Percentiles rank a stretch among this genome's conserved stretches.
Conservation (phyloP, 2,797 vertebrate species). For the Nasua narica region DNA sequence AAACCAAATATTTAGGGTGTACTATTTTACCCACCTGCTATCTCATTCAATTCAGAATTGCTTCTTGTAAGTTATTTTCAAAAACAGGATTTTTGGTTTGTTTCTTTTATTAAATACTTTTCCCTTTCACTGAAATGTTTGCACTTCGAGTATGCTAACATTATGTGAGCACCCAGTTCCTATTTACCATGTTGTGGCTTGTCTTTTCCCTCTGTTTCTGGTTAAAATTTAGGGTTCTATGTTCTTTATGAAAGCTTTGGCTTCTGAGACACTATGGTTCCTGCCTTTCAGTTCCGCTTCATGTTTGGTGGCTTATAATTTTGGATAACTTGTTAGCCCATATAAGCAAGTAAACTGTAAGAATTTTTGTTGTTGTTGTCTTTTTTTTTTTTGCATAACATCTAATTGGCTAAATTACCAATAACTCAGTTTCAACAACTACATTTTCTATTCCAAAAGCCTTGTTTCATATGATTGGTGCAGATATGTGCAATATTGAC, state of each 20-base stretch:
- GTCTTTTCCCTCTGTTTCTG: background rate
- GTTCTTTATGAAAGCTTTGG: too few species aligned
- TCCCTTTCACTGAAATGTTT: background rate
- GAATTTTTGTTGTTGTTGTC: background rate
- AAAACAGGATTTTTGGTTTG: background rate
- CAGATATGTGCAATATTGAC: background rate
- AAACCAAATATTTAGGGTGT: background rate
- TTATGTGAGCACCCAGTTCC: background rate
- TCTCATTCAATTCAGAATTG: background rate
- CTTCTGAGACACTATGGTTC: background rate
- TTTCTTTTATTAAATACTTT: background rate
- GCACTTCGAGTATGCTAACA: background rate
- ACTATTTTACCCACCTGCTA: background rate
- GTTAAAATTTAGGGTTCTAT: background rate
- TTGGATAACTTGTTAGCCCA: background rate
- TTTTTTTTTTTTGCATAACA: background rate
- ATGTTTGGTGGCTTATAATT: background rate
- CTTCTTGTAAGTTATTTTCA: background rate
- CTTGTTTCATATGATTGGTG: background rate
- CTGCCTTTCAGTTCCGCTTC: background rate
- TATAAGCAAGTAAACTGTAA: background rate
- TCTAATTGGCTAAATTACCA: background rate
- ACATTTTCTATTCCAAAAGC: background rate
- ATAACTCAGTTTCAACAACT: background rate
- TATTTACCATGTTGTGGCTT: background rate